Conservation (phyloP, 2,113 vertebrate species). For the Azemiops feae region DNA sequence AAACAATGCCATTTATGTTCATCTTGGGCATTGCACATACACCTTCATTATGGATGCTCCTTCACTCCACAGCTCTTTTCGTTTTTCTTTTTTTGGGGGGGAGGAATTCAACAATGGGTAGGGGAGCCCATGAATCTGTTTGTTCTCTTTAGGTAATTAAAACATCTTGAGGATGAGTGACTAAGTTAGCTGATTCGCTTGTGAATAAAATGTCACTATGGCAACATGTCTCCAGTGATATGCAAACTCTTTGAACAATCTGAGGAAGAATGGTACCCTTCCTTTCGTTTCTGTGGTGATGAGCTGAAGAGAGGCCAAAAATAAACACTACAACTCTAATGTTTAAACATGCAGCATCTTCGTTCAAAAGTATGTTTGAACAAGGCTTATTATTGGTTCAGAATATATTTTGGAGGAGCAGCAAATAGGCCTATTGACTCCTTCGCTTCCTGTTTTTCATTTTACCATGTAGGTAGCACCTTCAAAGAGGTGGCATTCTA, state of each 20-base stretch:
- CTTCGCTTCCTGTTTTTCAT: background rate
- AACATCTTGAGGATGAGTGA: conserved; percentile 25
- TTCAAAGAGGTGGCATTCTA: background rate
- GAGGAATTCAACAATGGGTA: background rate
- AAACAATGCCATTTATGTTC: background rate
- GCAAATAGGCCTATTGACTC: background rate
- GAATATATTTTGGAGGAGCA: background rate
- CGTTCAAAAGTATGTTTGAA: conserved; percentile 48
- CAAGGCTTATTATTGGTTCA: conserved; percentile 16
- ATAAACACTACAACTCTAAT: conserved; percentile 3
- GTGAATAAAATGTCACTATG: conserved; percentile 16
- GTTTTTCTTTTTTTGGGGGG: background rate
- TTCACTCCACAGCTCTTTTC: background rate
- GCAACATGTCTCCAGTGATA: conserved; percentile 29
- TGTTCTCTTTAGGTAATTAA: conserved; percentile 28
- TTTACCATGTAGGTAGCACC: background rate
- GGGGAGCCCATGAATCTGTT: background rate
- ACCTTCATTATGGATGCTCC: background rate
- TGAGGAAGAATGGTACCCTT: conserved; percentile 22
- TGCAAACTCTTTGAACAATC: conserved; percentile 44
- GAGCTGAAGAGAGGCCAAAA: conserved; percentile 27
- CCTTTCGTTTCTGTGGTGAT: background rate
- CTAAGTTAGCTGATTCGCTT: conserved; percentile 42
- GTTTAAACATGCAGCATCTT: conserved; percentile 21
- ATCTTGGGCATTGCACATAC: background rate